These are phyloP conservation scores for Hycleus phaleratus DNA, from an alignment of 1,140 invertebrate species.

Conservation along the genomic window DNA sequence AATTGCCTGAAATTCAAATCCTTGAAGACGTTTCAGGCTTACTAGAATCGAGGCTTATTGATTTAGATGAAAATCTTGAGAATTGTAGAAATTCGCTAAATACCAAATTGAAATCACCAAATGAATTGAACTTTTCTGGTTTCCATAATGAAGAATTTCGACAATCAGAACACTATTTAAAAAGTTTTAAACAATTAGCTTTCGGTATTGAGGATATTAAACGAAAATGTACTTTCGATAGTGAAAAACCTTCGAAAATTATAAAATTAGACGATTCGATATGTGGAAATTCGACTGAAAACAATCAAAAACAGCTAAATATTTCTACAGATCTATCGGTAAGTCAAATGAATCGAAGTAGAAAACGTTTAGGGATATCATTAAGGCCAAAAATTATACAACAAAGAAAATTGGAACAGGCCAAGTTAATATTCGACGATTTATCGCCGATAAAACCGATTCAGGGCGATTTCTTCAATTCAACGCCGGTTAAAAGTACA, in stretches of 20 bases:
- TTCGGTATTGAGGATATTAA: neutral
- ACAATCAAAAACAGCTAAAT: neutral
- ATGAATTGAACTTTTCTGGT: neutral
- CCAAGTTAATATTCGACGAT: conserved; percentile 27
- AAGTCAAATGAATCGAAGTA: neutral
- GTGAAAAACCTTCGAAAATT: too few species aligned
- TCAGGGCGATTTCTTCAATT: conserved; percentile 8
- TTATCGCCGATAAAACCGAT: conserved; percentile 6
- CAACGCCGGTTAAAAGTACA: conserved; percentile 4
- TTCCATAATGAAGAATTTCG: too few species aligned
- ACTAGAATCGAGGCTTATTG: too few species aligned
- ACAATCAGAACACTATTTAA: neutral
- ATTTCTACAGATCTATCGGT: neutral
- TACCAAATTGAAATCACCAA: too few species aligned
- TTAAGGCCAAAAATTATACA: conserved; percentile 11
- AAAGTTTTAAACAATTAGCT: neutral
- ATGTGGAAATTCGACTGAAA: neutral
- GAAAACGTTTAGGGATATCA: conserved; percentile 18
- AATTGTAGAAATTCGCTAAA: too few species aligned
- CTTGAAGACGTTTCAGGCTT: neutral
- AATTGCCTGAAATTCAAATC: neutral
- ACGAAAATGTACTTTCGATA: neutral
- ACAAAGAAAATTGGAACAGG: conserved; percentile 17
- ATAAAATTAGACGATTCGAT: neutral
- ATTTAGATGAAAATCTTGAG: too few species aligned